These are phyloP conservation scores for Mythimna ferrago DNA, from an alignment of 2,888 invertebrate genomes.

Conservation along the genomic window DNA sequence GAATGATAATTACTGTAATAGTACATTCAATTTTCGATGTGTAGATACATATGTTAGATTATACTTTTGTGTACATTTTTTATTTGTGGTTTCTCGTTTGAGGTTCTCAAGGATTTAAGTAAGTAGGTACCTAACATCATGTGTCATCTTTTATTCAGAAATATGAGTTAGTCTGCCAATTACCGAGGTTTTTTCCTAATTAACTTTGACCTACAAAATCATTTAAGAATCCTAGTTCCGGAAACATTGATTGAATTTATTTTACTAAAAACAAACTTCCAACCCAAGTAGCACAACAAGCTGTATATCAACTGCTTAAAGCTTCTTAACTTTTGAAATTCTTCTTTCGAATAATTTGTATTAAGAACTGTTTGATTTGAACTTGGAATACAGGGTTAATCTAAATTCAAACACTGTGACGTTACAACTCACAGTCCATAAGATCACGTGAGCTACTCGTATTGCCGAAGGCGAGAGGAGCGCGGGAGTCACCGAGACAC, in stretches of 20 bases:
- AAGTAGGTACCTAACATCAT: slow-evolving; percentile 1
- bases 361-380: neutral
- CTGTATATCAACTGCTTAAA: too few species aligned
- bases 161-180: slow-evolving; percentile 12
- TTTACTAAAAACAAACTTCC: neutral
- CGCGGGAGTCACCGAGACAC: slow-evolving; percentile 76
- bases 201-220: neutral
- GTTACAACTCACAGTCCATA: slow-evolving; percentile 9
- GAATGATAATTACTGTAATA: slow-evolving; percentile 35
- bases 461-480: slow-evolving; percentile 58
- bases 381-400: neutral
- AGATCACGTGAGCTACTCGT: slow-evolving; percentile 6
- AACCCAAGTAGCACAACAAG: too few species aligned
- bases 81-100: slow-evolving; percentile 1
- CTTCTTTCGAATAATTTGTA: too few species aligned
- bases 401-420: slow-evolving; percentile 13
- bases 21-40: slow-evolving; percentile 48
- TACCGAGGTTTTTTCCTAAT: neutral
- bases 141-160: neutral
- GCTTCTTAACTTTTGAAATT: neutral
- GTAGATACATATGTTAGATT: slow-evolving; percentile 6
- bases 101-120: slow-evolving; percentile 2
- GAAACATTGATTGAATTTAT: neutral
- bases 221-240: neutral
- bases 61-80: slow-evolving; percentile 27